Percentiles rank a stretch among this genome's conserved stretches.
These are phyloP conservation scores for Arctopsyche grandis DNA, from an alignment of 1,140 invertebrate genomes.

Conservation along the genomic window DNA sequence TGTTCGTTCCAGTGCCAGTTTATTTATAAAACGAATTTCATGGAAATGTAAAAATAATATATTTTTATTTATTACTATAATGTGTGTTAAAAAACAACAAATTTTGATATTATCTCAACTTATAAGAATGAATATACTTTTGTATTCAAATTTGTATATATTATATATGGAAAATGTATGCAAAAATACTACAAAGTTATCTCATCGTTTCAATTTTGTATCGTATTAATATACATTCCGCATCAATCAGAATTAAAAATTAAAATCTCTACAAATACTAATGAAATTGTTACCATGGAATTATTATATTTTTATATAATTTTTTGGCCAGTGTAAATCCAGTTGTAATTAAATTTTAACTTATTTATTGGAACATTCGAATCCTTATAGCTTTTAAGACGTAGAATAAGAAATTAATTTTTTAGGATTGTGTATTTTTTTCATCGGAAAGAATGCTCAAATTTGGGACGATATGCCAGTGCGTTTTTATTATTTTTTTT, in stretches of 20 bases:
- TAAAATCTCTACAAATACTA: slow-evolving; percentile 16
- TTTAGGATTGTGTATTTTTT: slow-evolving; percentile 32
- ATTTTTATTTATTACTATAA: not conserved
- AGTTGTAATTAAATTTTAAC: slow-evolving; percentile 33
- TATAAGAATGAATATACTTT: too few relatives aligned
- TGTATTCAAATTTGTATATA: not conserved
- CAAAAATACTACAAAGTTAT: not conserved
- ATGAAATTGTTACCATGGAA: slow-evolving; percentile 50
- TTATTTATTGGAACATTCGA: slow-evolving; percentile 43
- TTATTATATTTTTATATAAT: slow-evolving; percentile 23
- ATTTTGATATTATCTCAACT: not conserved
- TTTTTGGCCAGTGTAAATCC: slow-evolving; percentile 48
- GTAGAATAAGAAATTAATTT: not conserved
- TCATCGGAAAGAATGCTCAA: slow-evolving; percentile 44
- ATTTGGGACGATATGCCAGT: slow-evolving; percentile 52
- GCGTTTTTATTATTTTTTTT: slow-evolving; percentile 6
- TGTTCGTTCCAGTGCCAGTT: slow-evolving; percentile 34
- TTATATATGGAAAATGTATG: not conserved
- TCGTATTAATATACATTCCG: too few relatives aligned
- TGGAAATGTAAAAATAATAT: not conserved
- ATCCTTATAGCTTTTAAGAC: slow-evolving; percentile 19
- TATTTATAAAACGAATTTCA: not conserved
- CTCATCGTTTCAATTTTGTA: too few relatives aligned
- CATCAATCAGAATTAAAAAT: not conserved
- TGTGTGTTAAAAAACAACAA: not conserved